These are phyloP conservation scores for Colaptes auratus DNA, from an alignment of 2,113 vertebrate genomes.

Conservation along the genomic window DNA sequence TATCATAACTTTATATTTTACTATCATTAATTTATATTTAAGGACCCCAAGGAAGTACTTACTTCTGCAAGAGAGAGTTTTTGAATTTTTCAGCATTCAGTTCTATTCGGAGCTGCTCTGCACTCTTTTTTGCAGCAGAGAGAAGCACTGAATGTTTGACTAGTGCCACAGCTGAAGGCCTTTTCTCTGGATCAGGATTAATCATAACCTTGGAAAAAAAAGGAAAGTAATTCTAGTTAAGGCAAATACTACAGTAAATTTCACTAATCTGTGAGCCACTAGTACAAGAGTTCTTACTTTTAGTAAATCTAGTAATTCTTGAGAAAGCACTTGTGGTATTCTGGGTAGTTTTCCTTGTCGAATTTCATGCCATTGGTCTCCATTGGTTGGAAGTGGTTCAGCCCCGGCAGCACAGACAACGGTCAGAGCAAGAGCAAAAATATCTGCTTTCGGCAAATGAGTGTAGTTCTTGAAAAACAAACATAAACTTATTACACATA, in stretches of 20 bases:
- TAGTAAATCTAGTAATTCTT: slow-evolving; percentile 87
- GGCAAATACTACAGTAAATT: background rate
- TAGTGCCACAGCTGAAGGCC: slow-evolving; percentile 89
- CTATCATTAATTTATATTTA: background rate
- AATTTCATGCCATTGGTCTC: slow-evolving; percentile 96
- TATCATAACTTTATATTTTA: no score
- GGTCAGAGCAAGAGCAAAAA: slow-evolving; percentile 94
- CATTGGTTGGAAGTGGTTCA: slow-evolving; percentile 91
- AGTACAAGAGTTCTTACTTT: slow-evolving; percentile 81
- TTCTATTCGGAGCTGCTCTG: slow-evolving; percentile 94
- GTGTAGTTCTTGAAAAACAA: slow-evolving; percentile 84
- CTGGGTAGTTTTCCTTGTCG: slow-evolving; percentile 89
- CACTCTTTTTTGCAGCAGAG: slow-evolving; percentile 90
- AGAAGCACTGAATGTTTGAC: slow-evolving; percentile 92
- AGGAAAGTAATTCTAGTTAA: background rate
- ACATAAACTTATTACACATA: background rate
- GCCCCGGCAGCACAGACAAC: slow-evolving; percentile 90
- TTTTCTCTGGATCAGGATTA: slow-evolving; percentile 87
- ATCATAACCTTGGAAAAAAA: slow-evolving; percentile 87
- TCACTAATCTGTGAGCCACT: background rate
- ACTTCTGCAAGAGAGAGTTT: slow-evolving; percentile 96
- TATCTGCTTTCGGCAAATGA: slow-evolving; percentile 91
- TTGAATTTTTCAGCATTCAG: slow-evolving; percentile 97
- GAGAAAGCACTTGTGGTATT: slow-evolving; percentile 91
- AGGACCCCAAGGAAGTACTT: slow-evolving; percentile 43